Base-by-base conservation (phyloP, 2,888 invertebrate genomes). In the Proisotoma minuta region DNA sequence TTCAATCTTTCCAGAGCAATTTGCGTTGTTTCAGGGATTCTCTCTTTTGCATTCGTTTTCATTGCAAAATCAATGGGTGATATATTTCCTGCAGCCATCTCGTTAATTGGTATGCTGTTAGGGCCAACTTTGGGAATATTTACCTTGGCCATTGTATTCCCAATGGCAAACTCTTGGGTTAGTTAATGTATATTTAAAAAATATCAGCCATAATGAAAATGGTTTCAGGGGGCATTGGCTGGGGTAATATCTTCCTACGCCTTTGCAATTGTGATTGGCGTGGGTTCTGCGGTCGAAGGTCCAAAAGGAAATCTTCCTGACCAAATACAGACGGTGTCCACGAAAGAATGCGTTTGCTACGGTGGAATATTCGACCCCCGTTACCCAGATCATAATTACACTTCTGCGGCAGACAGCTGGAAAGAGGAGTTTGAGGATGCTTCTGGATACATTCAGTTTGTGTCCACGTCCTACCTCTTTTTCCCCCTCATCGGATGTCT, bases 111-210 rank as follows among this genome's bases (percentile, higher is more conserved):
- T 43, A 63, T 65, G 58, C 40, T 67, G 4, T 52, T 65, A 5
- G 67, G 68, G 3, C 71, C 71, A 1, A 68, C 64, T 24, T 47
- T 71, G 10, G 71, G 69, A 3, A 27, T 66, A 8, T 71, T 68
- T 29, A 59, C 68, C 0, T 54, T 71, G 10, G 69, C 64, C 20
- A 71, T 71, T 59, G 29, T 68, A 10, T 69, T 69, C 29, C 71
- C 71, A 3, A 68, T 66, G 68, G 68, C 69, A 1, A 69, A 69
- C 57, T 57, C 58, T 10, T 23, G 15, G 23, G 61, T 43, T 56
- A 39, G 27, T 28, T 43, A 47, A 51, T 24, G 8, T 22, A 15
- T 52, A 12, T 52, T 26, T 10, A n/a, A 8, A 53, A 34, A 34
- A 10, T 34, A 34, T n/a, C n/a, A n/a, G n/a, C n/a, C n/a, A n/a